phyloP scores from a whole-genome alignment of 2,797 vertebrate genomes.

The Melanotaenia maccullochi region DNA sequence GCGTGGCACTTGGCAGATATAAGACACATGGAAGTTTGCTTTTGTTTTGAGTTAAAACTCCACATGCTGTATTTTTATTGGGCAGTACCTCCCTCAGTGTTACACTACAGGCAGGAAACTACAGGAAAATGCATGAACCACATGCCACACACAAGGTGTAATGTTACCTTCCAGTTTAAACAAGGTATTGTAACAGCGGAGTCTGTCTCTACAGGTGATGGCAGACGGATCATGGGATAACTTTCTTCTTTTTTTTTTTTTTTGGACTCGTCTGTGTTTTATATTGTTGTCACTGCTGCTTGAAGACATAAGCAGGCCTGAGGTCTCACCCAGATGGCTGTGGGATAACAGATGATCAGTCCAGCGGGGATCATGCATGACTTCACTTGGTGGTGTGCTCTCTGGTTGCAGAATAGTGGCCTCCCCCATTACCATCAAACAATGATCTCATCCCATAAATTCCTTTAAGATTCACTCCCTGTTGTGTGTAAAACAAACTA shows the following conservation, averaged over 20 bases:
- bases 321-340: slow-evolving; percentile 75
- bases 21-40: slow-evolving; percentile 40
- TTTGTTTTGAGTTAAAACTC: slow-evolving; percentile 43
- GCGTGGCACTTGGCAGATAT: slow-evolving; percentile 66
- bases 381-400: slow-evolving; percentile 58
- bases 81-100: slow-evolving; percentile 8
- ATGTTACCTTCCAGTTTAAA: not conserved
- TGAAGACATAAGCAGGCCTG: slow-evolving; percentile 76
- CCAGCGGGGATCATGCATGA: slow-evolving; percentile 74
- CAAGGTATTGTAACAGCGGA: not conserved
- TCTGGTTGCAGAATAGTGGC: slow-evolving; percentile 36
- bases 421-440: slow-evolving; percentile 1
- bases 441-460: slow-evolving; percentile 15
- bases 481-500: not conserved
- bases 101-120: not conserved
- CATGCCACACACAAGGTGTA: slow-evolving; percentile 7
- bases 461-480: not conserved
- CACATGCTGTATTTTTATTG: slow-evolving; percentile 12
- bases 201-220: slow-evolving; percentile 38
- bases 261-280: slow-evolving; percentile 26
- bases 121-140: not conserved
- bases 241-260: not conserved
- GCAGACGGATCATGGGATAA: slow-evolving; percentile 39
- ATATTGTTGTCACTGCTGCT: slow-evolving; percentile 71
- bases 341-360: slow-evolving; percentile 79